Conservation (phyloP, 2,797 vertebrate genomes). For the Acanthiza pusilla region DNA sequence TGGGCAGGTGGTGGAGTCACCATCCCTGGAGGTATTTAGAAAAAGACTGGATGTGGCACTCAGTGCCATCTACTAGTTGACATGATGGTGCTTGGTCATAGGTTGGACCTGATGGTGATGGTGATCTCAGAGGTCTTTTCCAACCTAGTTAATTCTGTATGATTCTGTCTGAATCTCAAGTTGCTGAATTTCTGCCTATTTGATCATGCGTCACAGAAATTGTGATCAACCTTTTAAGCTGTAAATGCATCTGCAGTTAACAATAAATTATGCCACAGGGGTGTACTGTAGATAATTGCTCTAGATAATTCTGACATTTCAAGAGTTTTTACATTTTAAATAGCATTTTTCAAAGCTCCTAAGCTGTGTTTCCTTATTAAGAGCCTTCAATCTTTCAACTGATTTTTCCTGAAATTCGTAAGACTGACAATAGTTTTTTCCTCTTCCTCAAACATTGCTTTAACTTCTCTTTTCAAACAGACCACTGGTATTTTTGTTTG, state of each 20-base stretch:
- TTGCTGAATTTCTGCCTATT: not conserved
- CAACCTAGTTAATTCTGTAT: not conserved
- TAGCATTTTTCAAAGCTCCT: not conserved
- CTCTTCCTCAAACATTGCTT: not conserved
- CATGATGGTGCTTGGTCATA: not conserved
- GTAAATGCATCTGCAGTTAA: not conserved
- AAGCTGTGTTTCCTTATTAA: not conserved
- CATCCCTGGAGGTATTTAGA: not conserved
- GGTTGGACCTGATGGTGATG: not conserved
- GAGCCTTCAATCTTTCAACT: not conserved
- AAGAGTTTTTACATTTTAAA: not conserved
- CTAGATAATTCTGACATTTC: not conserved
- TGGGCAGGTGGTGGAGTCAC: not conserved
- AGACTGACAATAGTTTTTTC: not conserved
- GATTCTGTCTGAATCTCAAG: not conserved
- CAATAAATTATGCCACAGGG: not conserved
- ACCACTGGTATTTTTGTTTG: not conserved
- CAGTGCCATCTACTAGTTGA: not conserved
- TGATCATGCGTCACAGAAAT: not conserved
- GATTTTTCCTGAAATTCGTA: not conserved
- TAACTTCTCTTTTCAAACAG: not conserved
- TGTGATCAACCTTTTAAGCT: not conserved
- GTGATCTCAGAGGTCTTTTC: not conserved
- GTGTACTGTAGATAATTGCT: not conserved
- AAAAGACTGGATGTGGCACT: not conserved